Evolutionary conservation across 1,140 invertebrate species (phyloP).

Genomic region (Arctopsyche grandis): DNA sequence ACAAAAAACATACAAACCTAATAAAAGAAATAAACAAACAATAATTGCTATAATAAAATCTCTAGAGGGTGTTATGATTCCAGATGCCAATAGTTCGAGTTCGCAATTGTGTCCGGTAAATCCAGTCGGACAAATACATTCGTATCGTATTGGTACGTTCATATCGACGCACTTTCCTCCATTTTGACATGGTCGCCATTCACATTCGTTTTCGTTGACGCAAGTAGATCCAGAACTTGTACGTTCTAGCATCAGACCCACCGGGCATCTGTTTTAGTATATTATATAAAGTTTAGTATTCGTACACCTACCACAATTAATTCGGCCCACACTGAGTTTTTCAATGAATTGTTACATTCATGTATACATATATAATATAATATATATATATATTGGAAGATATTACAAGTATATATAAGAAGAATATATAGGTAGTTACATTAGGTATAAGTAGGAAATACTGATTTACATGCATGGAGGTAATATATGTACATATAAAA

Average conservation of each 20-base stretch:
- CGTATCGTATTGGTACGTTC: constrained; percentile 76
- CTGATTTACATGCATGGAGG: no score
- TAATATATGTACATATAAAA: no score
- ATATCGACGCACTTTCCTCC: constrained; percentile 78
- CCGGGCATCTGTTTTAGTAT: constrained; percentile 72
- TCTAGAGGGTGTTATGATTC: constrained; percentile 79
- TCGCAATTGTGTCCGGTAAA: constrained; percentile 85
- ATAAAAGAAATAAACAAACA: constrained; percentile 78
- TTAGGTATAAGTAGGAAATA: no score
- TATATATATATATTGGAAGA: neutral
- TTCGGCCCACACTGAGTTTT: constrained; percentile 52
- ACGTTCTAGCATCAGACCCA: constrained; percentile 67
- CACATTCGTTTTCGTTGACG: constrained; percentile 81
- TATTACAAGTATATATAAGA: no score
- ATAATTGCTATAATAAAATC: constrained; percentile 87
- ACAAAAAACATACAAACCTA: constrained; percentile 72
- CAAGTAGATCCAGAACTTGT: constrained; percentile 70
- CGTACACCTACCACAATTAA: constrained; percentile 35
- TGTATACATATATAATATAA: neutral
- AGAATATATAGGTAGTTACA: no score
- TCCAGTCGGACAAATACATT: constrained; percentile 77
- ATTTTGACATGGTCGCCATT: constrained; percentile 75
- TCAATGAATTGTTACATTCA: neutral
- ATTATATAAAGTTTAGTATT: constrained; percentile 47
- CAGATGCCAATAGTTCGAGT: constrained; percentile 76